Conservation (phyloP, 2,888 invertebrate species). For the Tridacna gigas region DNA sequence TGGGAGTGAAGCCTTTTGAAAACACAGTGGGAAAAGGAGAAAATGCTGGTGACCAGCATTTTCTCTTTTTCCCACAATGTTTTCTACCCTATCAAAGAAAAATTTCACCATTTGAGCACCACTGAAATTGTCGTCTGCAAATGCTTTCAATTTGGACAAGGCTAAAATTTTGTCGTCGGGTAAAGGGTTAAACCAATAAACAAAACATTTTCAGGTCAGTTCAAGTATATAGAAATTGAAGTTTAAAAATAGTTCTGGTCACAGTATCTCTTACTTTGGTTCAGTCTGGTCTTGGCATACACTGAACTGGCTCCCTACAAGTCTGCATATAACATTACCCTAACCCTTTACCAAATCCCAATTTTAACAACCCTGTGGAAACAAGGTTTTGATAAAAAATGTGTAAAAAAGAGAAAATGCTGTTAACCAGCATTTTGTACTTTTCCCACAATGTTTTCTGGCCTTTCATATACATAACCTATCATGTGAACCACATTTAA, state of each 20-base stretch:
- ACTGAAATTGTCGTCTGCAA: background rate
- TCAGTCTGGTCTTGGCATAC: no score
- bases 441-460: no score
- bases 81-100: background rate
- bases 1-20: background rate
- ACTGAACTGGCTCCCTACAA: no score
- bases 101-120: background rate
- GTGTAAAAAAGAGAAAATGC: background rate
- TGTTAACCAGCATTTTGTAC: no score
- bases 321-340: no score
- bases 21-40: conserved; percentile 4
- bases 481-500: no score
- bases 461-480: no score
- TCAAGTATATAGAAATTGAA: no score
- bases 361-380: background rate
- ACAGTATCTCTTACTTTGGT: no score
- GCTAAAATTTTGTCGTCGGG: background rate
- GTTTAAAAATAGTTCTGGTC: no score
- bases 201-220: background rate
- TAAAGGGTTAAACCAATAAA: background rate
- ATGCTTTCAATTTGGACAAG: background rate
- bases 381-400: background rate
- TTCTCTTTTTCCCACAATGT: conserved; percentile 1
- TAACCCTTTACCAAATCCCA: background rate
- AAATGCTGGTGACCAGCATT: background rate